phyloP scores from a whole-genome alignment of 2,797 vertebrate genomes.

The Acanthiza pusilla region DNA sequence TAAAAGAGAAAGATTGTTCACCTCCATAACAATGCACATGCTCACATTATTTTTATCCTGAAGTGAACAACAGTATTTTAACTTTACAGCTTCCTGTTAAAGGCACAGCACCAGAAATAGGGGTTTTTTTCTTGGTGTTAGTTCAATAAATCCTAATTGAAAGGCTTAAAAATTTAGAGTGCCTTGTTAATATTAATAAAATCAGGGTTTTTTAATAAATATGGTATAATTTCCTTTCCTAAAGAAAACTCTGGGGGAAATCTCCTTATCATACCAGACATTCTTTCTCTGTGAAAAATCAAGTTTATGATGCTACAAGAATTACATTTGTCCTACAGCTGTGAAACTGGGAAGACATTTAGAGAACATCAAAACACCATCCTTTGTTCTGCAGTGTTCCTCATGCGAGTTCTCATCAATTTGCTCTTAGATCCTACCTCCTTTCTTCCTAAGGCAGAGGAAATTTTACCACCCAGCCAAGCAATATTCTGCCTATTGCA shows the following conservation, averaged over 20 bases:
- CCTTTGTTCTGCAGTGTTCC: not conserved
- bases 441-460: not conserved
- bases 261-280: not conserved
- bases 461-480: not conserved
- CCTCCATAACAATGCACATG: not conserved
- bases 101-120: not conserved
- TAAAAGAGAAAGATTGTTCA: not conserved
- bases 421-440: not conserved
- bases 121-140: not conserved
- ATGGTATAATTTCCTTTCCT: not conserved
- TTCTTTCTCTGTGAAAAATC: slow-evolving; percentile 11
- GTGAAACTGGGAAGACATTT: not conserved
- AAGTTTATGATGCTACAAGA: not conserved
- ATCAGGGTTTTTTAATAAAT: not conserved
- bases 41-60: not conserved
- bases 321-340: not conserved
- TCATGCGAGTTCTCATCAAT: not conserved
- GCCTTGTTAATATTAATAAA: not conserved
- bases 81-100: not conserved
- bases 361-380: not conserved
- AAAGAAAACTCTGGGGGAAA: not conserved
- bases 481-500: not conserved
- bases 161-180: not conserved
- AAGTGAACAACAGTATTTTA: not conserved
- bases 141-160: not conserved